These are phyloP conservation scores for Cryptoblepharus egeriae DNA, from an alignment of 2,797 vertebrate species.

Conservation along the genomic window DNA sequence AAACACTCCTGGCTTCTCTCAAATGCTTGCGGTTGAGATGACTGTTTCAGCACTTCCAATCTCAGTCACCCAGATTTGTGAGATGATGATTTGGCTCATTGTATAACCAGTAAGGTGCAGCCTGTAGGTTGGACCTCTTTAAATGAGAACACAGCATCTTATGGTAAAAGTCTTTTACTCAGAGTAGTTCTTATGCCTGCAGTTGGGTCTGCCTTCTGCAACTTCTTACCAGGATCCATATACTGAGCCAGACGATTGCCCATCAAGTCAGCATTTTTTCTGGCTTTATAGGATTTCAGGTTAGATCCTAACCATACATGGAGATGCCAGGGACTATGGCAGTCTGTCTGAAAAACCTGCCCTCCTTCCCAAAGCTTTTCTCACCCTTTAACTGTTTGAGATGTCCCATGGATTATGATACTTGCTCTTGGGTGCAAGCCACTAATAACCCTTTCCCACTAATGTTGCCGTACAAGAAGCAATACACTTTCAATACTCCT, in stretches of 20 bases:
- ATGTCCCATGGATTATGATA: neutral
- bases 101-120: neutral
- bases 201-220: neutral
- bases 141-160: neutral
- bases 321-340: no score
- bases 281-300: no score
- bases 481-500: neutral
- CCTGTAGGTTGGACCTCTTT: neutral
- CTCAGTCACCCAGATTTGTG: neutral
- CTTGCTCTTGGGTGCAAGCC: neutral
- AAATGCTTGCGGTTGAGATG: neutral
- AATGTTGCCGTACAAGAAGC: neutral
- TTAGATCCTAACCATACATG: no score
- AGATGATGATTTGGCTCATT: neutral
- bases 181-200: neutral
- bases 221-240: no score
- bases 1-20: neutral
- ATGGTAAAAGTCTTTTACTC: neutral
- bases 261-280: no score
- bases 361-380: no score
- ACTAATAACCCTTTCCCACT: neutral
- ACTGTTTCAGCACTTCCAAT: neutral
- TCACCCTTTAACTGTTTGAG: neutral
- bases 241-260: no score
- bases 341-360: no score